Conservation (phyloP, 2,888 invertebrate genomes). For the Chamaedrilus cognettii region DNA sequence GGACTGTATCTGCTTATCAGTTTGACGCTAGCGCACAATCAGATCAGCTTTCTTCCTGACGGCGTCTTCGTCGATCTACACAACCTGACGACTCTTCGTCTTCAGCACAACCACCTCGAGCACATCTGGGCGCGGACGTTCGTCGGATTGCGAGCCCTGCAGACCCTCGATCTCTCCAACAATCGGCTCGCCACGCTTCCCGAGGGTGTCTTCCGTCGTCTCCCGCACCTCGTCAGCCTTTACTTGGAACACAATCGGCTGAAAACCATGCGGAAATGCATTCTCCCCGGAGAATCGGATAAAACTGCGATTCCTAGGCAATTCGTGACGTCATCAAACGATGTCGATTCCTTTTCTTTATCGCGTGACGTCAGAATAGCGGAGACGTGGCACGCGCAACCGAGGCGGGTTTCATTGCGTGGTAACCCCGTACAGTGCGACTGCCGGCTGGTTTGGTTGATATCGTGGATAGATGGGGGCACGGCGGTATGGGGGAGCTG, state of each 20-base stretch:
- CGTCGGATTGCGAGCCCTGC: slow-evolving; percentile 26
- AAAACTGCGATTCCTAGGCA: no score
- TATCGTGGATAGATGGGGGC: no score
- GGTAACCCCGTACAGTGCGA: slow-evolving; percentile 37
- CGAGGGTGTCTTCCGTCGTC: slow-evolving; percentile 25
- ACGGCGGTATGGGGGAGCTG: slow-evolving; percentile 4
- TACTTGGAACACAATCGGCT: slow-evolving; percentile 28
- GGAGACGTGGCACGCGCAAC: no score
- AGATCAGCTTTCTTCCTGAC: slow-evolving; percentile 30
- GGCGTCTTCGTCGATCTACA: slow-evolving; percentile 28
- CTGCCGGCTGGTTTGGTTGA: slow-evolving; percentile 35
- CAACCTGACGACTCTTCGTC: slow-evolving; percentile 27
- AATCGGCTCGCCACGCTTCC: slow-evolving; percentile 29
- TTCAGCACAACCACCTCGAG: slow-evolving; percentile 32
- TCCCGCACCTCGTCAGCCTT: slow-evolving; percentile 22
- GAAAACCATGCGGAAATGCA: slow-evolving; percentile 21
- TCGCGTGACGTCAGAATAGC: no score
- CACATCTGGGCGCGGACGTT: slow-evolving; percentile 33
- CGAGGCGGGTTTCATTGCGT: no score
- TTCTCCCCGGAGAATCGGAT: no score
- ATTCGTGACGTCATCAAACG: no score
- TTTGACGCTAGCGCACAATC: slow-evolving; percentile 30
- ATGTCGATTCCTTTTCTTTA: slow-evolving; percentile 27
- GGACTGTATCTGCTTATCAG: slow-evolving; percentile 27
- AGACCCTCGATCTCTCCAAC: slow-evolving; percentile 28